Evolutionary conservation across 2,113 vertebrate genomes (phyloP).

Genomic region (Phrynocephalus versicolor): DNA sequence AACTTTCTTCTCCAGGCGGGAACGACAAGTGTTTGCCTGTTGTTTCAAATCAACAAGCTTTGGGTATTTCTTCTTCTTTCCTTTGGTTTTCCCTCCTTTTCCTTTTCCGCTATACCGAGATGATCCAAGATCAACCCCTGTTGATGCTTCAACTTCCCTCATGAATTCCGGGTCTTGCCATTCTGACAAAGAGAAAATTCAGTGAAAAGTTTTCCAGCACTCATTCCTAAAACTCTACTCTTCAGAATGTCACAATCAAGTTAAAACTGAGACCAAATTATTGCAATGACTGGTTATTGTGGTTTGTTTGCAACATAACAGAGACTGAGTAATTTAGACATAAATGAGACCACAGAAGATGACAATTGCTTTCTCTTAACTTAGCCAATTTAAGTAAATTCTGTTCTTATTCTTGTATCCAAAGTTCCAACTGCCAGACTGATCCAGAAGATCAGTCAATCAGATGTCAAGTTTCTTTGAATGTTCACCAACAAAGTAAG

Average conservation of each 20-base stretch:
- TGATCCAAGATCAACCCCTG: constrained; percentile 88
- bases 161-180: constrained; percentile 90
- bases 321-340: too few species aligned
- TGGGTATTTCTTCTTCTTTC: constrained; percentile 83
- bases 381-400: too few species aligned
- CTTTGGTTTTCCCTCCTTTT: constrained; percentile 73
- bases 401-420: too few species aligned
- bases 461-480: too few species aligned
- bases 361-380: too few species aligned
- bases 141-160: constrained; percentile 90
- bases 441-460: too few species aligned
- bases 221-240: not conserved
- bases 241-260: not conserved
- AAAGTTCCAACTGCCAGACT: too few species aligned
- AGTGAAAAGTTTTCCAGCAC: rapidly evolving
- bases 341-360: too few species aligned
- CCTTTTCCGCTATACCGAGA: constrained; percentile 67
- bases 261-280: not conserved
- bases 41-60: constrained; percentile 90
- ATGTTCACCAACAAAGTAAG: too few species aligned
- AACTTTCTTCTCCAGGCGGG: constrained; percentile 88
- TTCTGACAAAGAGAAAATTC: constrained; percentile 70
- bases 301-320: too few species aligned
- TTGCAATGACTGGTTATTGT: too few species aligned
- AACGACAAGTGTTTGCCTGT: constrained; percentile 80